phyloP scores from a whole-genome alignment of 2,888 invertebrate genomes.

The Trimorus sp. region DNA sequence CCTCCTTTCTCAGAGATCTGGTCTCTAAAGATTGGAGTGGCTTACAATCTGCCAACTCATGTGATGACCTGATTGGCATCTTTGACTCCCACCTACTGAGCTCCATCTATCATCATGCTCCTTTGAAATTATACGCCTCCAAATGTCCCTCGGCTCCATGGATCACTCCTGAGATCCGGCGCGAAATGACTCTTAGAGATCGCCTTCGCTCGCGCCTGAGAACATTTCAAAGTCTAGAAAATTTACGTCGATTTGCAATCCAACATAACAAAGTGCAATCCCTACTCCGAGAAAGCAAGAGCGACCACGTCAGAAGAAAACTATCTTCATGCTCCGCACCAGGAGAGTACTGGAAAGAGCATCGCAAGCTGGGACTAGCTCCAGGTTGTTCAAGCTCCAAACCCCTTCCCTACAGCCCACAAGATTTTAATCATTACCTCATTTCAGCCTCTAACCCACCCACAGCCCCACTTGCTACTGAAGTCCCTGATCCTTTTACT shows the following conservation, averaged over 20 bases:
- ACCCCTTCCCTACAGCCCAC: neutral
- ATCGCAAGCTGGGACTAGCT: neutral
- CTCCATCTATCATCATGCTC: neutral
- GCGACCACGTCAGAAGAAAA: neutral
- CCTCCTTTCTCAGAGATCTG: neutral
- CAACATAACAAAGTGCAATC: neutral
- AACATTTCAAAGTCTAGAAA: no score
- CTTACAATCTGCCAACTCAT: neutral
- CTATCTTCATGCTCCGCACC: neutral
- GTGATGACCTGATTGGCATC: neutral
- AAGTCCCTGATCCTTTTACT: neutral
- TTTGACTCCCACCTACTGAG: neutral
- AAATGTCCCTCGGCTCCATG: neutral
- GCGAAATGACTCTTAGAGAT: neutral
- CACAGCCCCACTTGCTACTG: neutral
- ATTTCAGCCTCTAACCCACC: neutral
- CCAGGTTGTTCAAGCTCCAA: neutral
- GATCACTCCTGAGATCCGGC: neutral
- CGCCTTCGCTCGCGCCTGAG: neutral
- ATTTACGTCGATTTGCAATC: neutral
- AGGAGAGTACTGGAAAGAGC: neutral
- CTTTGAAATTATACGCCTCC: neutral
- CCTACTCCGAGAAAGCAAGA: neutral
- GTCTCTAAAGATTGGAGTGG: neutral
- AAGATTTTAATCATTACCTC: neutral